These are phyloP conservation scores for Conomelus anceps DNA, from an alignment of 2,888 invertebrate species.

Conservation along the genomic window DNA sequence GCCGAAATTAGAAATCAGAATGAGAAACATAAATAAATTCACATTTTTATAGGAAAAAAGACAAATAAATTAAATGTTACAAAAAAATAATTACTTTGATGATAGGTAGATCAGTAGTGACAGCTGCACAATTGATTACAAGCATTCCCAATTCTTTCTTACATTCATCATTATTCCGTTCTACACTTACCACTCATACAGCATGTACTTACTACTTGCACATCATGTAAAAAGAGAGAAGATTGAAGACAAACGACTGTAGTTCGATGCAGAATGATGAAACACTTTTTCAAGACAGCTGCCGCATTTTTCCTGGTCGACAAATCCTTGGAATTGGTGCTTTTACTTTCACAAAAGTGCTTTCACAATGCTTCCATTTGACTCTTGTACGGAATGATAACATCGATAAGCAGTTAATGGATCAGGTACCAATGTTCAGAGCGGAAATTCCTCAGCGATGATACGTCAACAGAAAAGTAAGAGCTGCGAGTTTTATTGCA, in stretches of 20 bases:
- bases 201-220: not conserved
- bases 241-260: not conserved
- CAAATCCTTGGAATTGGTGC: not conserved
- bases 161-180: not conserved
- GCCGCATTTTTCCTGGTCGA: not conserved
- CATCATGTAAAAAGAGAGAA: too few species aligned
- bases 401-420: not conserved
- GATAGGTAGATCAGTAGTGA: too few species aligned
- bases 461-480: not conserved
- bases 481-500: not conserved
- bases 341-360: not conserved
- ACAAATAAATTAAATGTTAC: too few species aligned
- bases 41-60: too few species aligned
- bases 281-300: not conserved
- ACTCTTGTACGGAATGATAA: not conserved
- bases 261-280: not conserved
- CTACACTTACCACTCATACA: not conserved
- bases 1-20: too few species aligned
- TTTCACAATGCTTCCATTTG: not conserved
- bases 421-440: not conserved
- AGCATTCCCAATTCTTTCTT: not conserved
- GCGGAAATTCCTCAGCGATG: not conserved
- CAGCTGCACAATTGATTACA: too few species aligned
- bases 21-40: too few species aligned
- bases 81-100: too few species aligned